Evolutionary conservation across 2,113 vertebrate genomes (phyloP).

Genomic region (Columba livia): DNA sequence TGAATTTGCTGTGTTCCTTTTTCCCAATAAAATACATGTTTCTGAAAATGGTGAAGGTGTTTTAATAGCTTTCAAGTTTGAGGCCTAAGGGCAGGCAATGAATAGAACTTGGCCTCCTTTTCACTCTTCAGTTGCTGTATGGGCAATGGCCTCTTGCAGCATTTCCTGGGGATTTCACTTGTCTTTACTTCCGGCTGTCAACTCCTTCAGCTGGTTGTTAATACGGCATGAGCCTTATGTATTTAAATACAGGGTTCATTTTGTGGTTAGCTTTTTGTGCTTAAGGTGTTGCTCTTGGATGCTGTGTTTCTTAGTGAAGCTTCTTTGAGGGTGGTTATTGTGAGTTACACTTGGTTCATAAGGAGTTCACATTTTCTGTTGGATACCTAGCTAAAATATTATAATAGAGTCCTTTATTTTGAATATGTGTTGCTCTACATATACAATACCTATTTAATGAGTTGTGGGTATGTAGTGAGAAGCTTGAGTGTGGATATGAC

Average conservation of each 20-base stretch:
- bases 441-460: fast-evolving
- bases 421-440: not conserved
- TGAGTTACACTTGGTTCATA: not conserved
- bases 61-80: not conserved
- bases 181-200: not conserved
- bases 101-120: not conserved
- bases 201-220: not conserved
- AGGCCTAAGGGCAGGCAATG: not conserved
- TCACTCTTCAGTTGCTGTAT: not conserved
- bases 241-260: not conserved
- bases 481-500: not conserved
- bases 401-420: not conserved
- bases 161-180: not conserved
- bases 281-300: not conserved
- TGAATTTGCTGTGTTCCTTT: not conserved
- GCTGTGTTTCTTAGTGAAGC: not conserved
- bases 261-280: not conserved
- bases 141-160: not conserved
- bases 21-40: not conserved
- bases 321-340: not conserved
- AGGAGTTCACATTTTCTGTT: not conserved
- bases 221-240: not conserved
- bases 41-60: not conserved
- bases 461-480: not conserved
- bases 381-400: not conserved